A percentile compares a stretch with the other conserved stretches of the same genome.
These are phyloP conservation scores for Leucophenga varia DNA, from an alignment of 1,140 invertebrate species.

Conservation along the genomic window DNA sequence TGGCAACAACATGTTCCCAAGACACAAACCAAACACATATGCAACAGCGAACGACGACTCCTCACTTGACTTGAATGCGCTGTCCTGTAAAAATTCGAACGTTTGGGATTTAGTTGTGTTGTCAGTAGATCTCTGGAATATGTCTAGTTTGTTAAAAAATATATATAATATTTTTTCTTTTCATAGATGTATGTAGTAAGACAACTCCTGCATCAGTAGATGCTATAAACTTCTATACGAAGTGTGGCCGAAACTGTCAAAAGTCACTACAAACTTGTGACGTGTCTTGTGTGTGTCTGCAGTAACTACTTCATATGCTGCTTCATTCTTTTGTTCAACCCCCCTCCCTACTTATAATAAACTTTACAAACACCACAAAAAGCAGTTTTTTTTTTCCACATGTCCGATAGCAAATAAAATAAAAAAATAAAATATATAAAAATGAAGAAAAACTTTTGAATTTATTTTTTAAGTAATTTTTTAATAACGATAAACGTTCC, in stretches of 20 bases:
- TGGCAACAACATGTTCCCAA: conserved; percentile 21
- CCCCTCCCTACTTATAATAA: no score
- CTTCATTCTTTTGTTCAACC: no score
- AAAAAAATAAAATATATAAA: no score
- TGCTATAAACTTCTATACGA: conserved; percentile 36
- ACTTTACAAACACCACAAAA: no score
- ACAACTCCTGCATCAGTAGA: no score
- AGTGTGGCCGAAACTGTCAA: conserved; percentile 53
- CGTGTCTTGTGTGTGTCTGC: conserved; percentile 38
- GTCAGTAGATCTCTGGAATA: conserved; percentile 15
- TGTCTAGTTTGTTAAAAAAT: background rate
- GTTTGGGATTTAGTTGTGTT: background rate
- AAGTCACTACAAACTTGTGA: conserved; percentile 56
- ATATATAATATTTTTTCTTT: no score
- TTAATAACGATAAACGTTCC: conserved; percentile 48
- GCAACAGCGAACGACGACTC: no score
- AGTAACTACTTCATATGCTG: no score
- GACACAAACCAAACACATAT: conserved; percentile 2
- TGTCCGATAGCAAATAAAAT: no score
- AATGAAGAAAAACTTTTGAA: conserved; percentile 45
- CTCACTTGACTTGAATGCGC: no score
- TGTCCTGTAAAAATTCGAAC: no score
- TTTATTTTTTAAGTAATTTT: conserved; percentile 48
- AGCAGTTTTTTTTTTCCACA: no score
- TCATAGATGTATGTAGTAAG: background rate